These are phyloP conservation scores for Galago senegalensis DNA, from an alignment of 2,797 vertebrate genomes.

Conservation along the genomic window DNA sequence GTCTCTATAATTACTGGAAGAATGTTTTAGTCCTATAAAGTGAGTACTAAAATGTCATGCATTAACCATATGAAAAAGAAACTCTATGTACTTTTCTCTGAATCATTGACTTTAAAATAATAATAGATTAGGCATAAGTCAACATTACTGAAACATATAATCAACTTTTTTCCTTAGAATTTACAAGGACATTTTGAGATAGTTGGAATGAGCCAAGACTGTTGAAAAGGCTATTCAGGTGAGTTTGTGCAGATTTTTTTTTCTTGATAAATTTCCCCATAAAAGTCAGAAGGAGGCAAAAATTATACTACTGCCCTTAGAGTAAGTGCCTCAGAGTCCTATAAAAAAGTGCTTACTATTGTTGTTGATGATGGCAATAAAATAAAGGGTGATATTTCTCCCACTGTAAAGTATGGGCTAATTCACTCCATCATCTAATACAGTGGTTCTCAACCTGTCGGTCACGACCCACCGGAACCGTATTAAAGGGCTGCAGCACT, in stretches of 20 bases:
- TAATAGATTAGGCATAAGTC: neutral
- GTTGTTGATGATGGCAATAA: neutral
- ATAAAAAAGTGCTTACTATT: neutral
- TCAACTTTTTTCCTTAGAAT: neutral
- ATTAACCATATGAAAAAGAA: neutral
- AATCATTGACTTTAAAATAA: neutral
- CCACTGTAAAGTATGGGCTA: neutral
- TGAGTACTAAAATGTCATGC: neutral
- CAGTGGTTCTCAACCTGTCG: no score
- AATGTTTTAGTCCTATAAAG: neutral
- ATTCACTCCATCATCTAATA: no score
- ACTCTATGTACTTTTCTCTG: neutral
- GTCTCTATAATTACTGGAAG: neutral
- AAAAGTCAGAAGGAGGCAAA: neutral
- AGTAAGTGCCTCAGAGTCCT: neutral
- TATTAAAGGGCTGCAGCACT: no score
- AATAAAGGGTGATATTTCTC: neutral
- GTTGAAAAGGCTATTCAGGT: neutral
- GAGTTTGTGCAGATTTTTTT: neutral
- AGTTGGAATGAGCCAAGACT: neutral
- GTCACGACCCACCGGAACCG: no score
- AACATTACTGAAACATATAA: neutral
- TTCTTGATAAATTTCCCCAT: neutral
- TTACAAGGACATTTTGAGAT: neutral
- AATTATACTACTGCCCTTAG: neutral